These are phyloP conservation scores for Ormia ochracea DNA, from an alignment of 2,888 invertebrate genomes.

Conservation along the genomic window DNA sequence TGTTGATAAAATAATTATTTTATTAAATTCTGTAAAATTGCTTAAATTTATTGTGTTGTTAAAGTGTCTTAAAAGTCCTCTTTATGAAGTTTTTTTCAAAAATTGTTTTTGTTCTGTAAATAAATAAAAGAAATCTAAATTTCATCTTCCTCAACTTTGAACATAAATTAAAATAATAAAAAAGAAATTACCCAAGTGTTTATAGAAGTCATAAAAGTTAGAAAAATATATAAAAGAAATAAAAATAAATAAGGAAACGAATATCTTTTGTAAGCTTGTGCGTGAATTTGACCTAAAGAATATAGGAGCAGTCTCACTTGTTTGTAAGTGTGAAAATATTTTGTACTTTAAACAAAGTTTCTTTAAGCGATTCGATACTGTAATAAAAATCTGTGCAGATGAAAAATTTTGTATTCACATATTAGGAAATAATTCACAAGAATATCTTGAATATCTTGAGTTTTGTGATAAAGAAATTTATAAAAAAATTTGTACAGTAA, in stretches of 20 bases:
- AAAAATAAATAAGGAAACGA: conserved; percentile 2
- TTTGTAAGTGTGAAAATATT: background rate
- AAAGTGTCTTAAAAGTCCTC: too few species aligned
- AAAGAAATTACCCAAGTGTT: background rate
- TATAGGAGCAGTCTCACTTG: background rate
- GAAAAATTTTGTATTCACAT: too few species aligned
- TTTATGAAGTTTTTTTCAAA: background rate
- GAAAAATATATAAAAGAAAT: background rate
- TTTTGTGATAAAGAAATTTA: too few species aligned
- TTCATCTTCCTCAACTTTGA: conserved; percentile 25
- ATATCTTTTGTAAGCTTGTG: background rate
- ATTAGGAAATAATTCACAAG: too few species aligned
- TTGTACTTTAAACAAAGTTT: too few species aligned
- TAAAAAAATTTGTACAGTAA: too few species aligned
- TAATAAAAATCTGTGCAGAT: too few species aligned
- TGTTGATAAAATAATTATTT: too few species aligned
- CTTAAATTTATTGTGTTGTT: too few species aligned
- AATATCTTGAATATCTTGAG: too few species aligned
- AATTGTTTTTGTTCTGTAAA: background rate
- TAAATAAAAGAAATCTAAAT: conserved; percentile 10
- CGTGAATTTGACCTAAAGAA: background rate
- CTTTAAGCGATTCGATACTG: too few species aligned
- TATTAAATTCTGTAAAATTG: too few species aligned
- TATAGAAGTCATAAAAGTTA: background rate
- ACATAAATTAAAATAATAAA: conserved; percentile 23